A percentile compares a stretch with the other conserved stretches of the same genome.
Conservation (phyloP, 2,797 vertebrate species). For the Tympanoctomys barrerae region DNA sequence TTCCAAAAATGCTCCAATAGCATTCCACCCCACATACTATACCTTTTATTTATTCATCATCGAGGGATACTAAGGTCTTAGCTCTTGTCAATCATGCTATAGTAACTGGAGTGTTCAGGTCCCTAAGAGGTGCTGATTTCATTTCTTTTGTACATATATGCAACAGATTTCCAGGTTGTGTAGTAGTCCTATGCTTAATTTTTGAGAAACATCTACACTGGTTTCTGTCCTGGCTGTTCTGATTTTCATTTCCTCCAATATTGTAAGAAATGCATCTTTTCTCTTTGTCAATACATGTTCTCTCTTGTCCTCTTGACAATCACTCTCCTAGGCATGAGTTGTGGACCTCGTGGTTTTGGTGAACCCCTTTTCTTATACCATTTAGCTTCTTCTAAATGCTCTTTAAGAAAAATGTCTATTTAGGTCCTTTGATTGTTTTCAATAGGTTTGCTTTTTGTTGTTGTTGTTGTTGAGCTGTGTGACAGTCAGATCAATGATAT, state of each 20-base stretch:
- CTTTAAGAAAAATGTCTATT: neutral
- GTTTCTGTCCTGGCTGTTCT: neutral
- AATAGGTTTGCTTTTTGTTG: neutral
- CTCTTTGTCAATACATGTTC: neutral
- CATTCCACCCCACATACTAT: neutral
- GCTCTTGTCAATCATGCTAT: neutral
- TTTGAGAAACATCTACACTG: neutral
- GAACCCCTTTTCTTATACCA: neutral
- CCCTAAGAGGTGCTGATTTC: neutral
- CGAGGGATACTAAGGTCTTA: neutral
- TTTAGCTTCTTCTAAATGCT: neutral
- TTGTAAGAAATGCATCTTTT: neutral
- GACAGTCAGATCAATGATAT: neutral
- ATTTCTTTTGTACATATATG: neutral
- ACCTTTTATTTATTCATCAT: neutral
- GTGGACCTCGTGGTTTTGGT: neutral
- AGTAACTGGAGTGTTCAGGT: neutral
- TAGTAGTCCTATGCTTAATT: neutral
- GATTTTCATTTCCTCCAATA: neutral
- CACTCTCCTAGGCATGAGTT: neutral
- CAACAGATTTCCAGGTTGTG: neutral
- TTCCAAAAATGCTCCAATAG: neutral
- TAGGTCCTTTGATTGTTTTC: neutral
- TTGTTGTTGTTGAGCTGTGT: neutral
- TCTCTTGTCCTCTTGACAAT: neutral